Percentiles rank a stretch among this genome's conserved stretches.
phyloP scores from a whole-genome alignment of 2,888 invertebrate species.

The Spodoptera exigua region DNA sequence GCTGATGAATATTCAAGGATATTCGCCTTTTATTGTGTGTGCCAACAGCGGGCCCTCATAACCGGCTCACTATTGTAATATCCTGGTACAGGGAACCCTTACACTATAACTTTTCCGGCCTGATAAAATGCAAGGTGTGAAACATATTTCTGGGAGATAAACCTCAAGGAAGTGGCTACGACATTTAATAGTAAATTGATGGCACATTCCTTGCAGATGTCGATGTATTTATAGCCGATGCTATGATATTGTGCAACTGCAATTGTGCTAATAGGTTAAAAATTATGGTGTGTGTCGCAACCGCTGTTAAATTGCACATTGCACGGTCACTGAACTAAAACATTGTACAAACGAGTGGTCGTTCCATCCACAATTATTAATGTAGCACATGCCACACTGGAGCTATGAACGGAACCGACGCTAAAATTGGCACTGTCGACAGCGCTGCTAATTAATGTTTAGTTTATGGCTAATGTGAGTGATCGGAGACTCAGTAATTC shows the following conservation, averaged over 20 bases:
- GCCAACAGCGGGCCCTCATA: constrained; percentile 46
- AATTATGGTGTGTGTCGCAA: constrained; percentile 62
- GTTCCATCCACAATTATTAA: constrained; percentile 66
- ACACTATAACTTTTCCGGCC: constrained; percentile 22
- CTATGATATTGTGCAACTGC: constrained; percentile 18
- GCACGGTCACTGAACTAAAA: constrained; percentile 78
- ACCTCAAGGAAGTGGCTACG: not conserved
- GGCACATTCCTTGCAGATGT: constrained; percentile 11
- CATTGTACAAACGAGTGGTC: constrained; percentile 62
- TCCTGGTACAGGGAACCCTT: constrained; percentile 31
- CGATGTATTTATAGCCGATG: constrained; percentile 26
- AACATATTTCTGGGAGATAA: constrained; percentile 9
- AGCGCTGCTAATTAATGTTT: constrained; percentile 63
- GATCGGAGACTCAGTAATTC: constrained; percentile 19
- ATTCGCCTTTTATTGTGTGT: constrained; percentile 52
- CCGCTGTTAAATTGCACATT: constrained; percentile 72
- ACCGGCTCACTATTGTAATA: constrained; percentile 42
- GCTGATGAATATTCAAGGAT: constrained; percentile 55
- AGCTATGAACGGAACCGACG: constrained; percentile 63
- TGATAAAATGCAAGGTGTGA: constrained; percentile 27
- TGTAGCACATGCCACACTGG: constrained; percentile 67
- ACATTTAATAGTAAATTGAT: no score
- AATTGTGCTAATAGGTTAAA: constrained; percentile 51
- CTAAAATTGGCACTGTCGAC: constrained; percentile 69
- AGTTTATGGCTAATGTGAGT: constrained; percentile 26